Evolutionary conservation across 2,113 vertebrate species (phyloP).

Genomic region (Caranx ignobilis): DNA sequence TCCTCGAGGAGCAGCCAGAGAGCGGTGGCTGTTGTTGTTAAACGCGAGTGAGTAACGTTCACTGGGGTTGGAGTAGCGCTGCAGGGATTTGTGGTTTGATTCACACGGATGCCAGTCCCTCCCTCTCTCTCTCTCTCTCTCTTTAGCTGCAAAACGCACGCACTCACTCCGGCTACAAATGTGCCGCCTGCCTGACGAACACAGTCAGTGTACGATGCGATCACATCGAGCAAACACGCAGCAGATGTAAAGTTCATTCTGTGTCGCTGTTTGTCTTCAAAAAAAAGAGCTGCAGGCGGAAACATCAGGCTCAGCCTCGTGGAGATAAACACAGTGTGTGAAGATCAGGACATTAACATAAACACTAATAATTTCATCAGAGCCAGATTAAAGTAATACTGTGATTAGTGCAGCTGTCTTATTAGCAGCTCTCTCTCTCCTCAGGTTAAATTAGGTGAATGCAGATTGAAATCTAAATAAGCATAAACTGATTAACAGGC

Average conservation of each 20-base stretch:
- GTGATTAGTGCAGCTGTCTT: conserved; percentile 9
- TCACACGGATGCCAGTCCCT: conserved; percentile 34
- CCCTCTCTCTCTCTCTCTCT: background rate
- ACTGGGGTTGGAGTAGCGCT: conserved; percentile 11
- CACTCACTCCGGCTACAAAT: background rate
- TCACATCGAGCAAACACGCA: conserved; percentile 11
- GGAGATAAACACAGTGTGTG: background rate
- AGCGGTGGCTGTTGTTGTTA: conserved; percentile 4
- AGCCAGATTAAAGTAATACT: conserved; percentile 2
- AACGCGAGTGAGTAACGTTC: conserved; percentile 53
- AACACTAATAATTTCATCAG: conserved; percentile 33
- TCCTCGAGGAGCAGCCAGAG: conserved; percentile 12
- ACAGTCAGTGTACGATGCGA: conserved; percentile 2
- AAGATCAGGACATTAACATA: conserved; percentile 4
- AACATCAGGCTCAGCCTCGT: background rate
- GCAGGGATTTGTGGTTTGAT: conserved; percentile 35
- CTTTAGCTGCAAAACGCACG: background rate
- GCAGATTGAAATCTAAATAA: conserved; percentile 33
- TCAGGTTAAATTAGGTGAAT: conserved; percentile 32
- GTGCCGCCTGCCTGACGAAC: conserved; percentile 14
- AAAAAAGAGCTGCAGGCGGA: background rate
- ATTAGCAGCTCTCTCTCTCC: background rate
- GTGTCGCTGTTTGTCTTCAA: background rate
- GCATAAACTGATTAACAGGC: conserved; percentile 28
- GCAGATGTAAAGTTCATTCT: conserved; percentile 9